Conservation (phyloP, 2,113 vertebrate species). For the Phoenicopterus ruber region DNA sequence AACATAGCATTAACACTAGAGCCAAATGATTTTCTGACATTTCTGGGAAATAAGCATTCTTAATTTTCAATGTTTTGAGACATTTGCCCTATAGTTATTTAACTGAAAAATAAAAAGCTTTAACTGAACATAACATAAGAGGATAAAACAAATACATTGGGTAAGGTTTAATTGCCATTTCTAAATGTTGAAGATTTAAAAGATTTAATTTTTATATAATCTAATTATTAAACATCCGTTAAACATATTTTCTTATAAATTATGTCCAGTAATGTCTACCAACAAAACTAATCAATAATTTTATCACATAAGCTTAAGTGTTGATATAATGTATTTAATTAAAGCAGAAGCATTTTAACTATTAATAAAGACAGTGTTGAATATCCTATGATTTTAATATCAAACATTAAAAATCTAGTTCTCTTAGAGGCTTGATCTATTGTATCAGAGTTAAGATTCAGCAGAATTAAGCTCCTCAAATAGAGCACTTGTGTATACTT, state of each 20-base stretch:
- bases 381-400: background rate
- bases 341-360: background rate
- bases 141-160: background rate
- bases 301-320: background rate
- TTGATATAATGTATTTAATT: background rate
- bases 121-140: background rate
- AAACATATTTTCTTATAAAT: background rate
- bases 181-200: background rate
- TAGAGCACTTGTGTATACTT: background rate
- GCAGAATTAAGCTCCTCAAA: background rate
- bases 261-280: background rate
- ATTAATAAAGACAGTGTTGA: background rate
- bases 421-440: background rate
- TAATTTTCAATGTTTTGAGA: background rate
- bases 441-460: background rate
- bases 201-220: background rate
- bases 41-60: background rate
- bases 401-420: background rate
- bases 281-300: background rate
- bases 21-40: background rate
- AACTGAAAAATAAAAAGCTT: background rate
- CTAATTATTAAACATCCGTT: background rate
- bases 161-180: background rate
- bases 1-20: background rate
- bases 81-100: background rate